Evolutionary conservation across 2,113 vertebrate species (phyloP).

Genomic region (Sinocyclocheilus rhinocerous): DNA sequence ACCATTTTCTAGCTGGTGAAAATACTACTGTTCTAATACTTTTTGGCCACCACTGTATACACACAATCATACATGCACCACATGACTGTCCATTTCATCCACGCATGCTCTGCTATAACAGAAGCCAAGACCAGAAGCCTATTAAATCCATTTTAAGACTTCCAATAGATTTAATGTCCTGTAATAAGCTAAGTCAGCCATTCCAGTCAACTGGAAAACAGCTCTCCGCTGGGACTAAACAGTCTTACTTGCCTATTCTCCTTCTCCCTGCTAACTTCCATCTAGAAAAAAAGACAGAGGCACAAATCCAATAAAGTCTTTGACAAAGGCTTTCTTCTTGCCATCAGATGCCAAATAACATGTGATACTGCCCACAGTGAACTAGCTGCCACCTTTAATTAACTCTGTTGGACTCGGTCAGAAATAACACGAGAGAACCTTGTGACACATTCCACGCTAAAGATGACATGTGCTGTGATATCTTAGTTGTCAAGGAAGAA

Average conservation of each 20-base stretch:
- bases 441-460: constrained; percentile 63
- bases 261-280: constrained; percentile 49
- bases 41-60: too few relatives aligned
- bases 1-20: too few relatives aligned
- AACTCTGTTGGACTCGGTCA: constrained; percentile 50
- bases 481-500: constrained; percentile 49
- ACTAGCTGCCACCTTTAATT: constrained; percentile 62
- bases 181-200: constrained; percentile 67
- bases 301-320: constrained; percentile 74
- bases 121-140: constrained; percentile 69
- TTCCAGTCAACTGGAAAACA: constrained; percentile 65
- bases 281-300: constrained; percentile 57
- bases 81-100: constrained; percentile 16
- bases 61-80: constrained; percentile 49
- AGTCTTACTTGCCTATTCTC: constrained; percentile 52
- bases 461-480: constrained; percentile 60
- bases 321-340: constrained; percentile 74
- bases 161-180: constrained; percentile 74
- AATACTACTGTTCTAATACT: too few relatives aligned
- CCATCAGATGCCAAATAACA: constrained; percentile 73
- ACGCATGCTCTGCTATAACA: constrained; percentile 36
- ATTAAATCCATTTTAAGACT: constrained; percentile 74
- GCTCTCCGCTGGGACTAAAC: constrained; percentile 53
- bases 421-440: constrained; percentile 65
- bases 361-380: constrained; percentile 69